Conservation (phyloP, 2,797 vertebrate species). For the Sebastolobus altivelis region DNA sequence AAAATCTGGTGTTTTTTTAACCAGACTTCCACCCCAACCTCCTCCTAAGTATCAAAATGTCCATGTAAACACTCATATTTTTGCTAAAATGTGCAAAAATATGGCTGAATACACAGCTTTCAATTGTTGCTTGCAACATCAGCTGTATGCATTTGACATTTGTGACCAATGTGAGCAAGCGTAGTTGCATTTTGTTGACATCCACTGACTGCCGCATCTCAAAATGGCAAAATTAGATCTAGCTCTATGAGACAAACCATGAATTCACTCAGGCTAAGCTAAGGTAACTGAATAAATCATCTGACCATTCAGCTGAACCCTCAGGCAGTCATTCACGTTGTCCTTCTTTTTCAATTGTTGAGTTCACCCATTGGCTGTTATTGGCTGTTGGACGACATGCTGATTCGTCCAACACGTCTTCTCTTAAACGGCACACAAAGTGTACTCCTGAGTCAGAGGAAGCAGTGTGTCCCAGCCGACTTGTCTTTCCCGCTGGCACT, state of each 20-base stretch:
- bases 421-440: neutral
- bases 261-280: neutral
- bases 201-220: neutral
- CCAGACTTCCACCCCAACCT: no score
- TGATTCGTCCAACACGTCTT: neutral
- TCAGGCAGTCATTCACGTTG: neutral
- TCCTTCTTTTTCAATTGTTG: neutral
- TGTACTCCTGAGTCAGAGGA: conserved; percentile 27
- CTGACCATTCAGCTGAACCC: neutral
- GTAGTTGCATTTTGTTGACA: neutral
- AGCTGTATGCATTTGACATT: neutral
- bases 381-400: neutral
- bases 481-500: conserved; percentile 33
- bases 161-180: neutral
- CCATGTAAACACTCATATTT: no score
- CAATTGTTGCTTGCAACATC: neutral
- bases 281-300: neutral
- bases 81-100: neutral
- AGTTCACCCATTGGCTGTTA: neutral
- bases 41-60: no score
- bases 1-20: no score
- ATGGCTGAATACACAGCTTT: neutral
- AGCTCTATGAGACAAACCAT: neutral
- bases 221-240: neutral
- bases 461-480: conserved; percentile 9